Conservation (phyloP, 2,888 invertebrate species). For the Periphyllus acericola region DNA sequence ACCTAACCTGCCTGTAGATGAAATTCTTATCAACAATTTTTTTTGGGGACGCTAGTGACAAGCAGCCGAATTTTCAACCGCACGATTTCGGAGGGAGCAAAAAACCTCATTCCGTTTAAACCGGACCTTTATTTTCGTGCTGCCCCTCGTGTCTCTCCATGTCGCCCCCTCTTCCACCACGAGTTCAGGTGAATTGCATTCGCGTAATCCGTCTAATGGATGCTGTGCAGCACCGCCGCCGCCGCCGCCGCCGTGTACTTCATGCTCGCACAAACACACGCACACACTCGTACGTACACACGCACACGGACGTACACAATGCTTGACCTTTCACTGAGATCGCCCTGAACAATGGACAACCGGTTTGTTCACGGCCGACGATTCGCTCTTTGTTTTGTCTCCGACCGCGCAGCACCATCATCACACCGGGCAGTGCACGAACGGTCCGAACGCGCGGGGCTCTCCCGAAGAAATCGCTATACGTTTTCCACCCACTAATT, state of each 20-base stretch:
- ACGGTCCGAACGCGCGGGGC: neutral
- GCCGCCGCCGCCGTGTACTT: neutral
- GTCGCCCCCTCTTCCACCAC: neutral
- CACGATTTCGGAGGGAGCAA: neutral
- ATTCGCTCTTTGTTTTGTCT: slow-evolving; percentile 60
- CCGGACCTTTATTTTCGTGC: no score
- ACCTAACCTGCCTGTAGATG: no score
- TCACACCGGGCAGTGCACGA: neutral
- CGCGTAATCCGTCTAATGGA: slow-evolving; percentile 28
- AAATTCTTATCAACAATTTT: no score
- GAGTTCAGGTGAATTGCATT: slow-evolving; percentile 8
- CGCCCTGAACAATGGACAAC: slow-evolving; percentile 54
- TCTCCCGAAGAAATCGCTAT: slow-evolving; percentile 45
- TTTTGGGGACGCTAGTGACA: no score
- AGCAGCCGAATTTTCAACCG: neutral
- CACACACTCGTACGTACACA: no score
- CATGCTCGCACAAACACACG: slow-evolving; percentile 15
- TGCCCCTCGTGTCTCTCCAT: no score
- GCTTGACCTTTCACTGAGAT: slow-evolving; percentile 53
- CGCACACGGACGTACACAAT: neutral
- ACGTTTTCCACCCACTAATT: slow-evolving; percentile 57
- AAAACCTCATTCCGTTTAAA: neutral
- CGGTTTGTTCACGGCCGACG: slow-evolving; percentile 61
- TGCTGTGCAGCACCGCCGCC: slow-evolving; percentile 28
- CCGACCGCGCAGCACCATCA: neutral